Evolutionary conservation across 1,140 invertebrate species (phyloP), one percentile per base, ranked within the genome.

Genomic region (Lineus longissimus): DNA sequence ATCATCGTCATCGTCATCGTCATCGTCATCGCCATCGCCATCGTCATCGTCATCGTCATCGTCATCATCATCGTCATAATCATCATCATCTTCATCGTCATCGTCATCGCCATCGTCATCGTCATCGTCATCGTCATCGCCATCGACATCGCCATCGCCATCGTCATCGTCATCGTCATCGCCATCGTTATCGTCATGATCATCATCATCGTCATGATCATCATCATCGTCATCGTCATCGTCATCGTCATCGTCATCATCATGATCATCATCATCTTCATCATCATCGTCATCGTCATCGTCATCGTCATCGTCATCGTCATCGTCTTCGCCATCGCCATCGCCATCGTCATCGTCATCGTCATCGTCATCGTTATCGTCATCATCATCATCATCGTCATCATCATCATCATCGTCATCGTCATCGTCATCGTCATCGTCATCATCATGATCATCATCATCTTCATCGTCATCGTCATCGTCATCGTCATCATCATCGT

Each of bases 401-500:
- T 43, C 40, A 43, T 43, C 40, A 43, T 43, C 40, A 43, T 43
- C 40, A 43, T 43, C 40, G n/a, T 43, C 40, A 43, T 43, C 40
- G n/a, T 43, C 40, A 43, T 43, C 40, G n/a, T 43, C 40, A 43
- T 43, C 40, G n/a, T 43, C 40, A 43, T 43, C 40, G n/a, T 43
- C 40, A 43, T 43, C 40, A 43, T 43, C 40, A 43, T 43, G 11
- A 43, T 43, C 40, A 43, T 43, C 40, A 43, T 43, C 40, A 43
- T 43, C 40, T 13, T 43, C 40, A 43, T 43, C 40, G n/a, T 43
- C 40, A 43, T 43, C 40, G n/a, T 43, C 40, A 43, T 43, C 40
- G n/a, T 43, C 40, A 43, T 43, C 40, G n/a, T 43, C 40, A 43
- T 43, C 40, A 43, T 43, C 40, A 43, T 43, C 40, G n/a, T 43